Conservation (phyloP, 2,888 invertebrate species). For the Lasioglossum lativentre region DNA sequence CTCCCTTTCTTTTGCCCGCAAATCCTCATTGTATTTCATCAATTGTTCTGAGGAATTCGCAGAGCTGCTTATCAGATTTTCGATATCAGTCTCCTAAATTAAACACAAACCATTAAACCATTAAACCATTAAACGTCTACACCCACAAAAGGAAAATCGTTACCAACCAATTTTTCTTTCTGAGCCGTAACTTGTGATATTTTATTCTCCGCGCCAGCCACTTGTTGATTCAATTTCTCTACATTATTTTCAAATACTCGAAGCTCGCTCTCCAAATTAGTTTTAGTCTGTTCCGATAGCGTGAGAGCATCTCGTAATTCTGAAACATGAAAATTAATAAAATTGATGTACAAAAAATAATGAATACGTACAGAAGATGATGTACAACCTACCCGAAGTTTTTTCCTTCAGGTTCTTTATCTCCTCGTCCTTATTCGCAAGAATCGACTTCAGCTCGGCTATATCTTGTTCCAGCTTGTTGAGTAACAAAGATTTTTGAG, state of each 20-base stretch:
- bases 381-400: conserved; percentile 72
- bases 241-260: conserved; percentile 75
- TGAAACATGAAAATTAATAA: conserved; percentile 57
- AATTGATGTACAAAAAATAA: not conserved
- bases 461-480: conserved; percentile 78
- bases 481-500: conserved; percentile 74
- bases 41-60: conserved; percentile 86
- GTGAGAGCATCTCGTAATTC: conserved; percentile 79
- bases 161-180: conserved; percentile 86
- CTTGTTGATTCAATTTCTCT: conserved; percentile 86
- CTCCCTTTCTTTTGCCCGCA: conserved; percentile 81
- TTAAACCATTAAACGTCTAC: not conserved
- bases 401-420: conserved; percentile 79
- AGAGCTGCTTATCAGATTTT: conserved; percentile 87
- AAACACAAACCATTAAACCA: conserved; percentile 13
- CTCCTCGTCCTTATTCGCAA: conserved; percentile 79
- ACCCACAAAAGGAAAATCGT: not conserved
- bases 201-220: conserved; percentile 86
- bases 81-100: conserved; percentile 86
- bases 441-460: conserved; percentile 73
- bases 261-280: conserved; percentile 79
- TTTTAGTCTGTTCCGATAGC: conserved; percentile 79
- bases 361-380: not conserved
- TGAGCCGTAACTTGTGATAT: conserved; percentile 86
- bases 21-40: conserved; percentile 82